A percentile compares a stretch with the other conserved stretches of the same genome.
Evolutionary conservation across 1,140 invertebrate genomes (phyloP).

Genomic region (Trypoxylus dichotomus): DNA sequence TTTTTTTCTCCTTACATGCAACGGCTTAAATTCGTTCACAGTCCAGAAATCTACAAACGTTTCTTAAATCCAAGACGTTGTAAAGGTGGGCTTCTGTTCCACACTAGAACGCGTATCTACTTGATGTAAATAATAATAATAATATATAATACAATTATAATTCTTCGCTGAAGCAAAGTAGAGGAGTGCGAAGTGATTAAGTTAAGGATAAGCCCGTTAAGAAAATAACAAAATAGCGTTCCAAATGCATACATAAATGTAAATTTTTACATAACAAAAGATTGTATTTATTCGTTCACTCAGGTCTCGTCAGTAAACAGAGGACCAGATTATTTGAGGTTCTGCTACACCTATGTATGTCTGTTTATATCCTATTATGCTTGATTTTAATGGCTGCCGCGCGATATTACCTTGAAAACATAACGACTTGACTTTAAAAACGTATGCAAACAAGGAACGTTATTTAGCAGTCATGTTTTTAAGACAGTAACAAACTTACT

Average conservation of each 20-base stretch:
- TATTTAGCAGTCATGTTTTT: conserved; percentile 16
- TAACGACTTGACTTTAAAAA: conserved; percentile 18
- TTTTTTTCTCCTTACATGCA: no score
- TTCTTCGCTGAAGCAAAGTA: no score
- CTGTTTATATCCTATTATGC: background rate
- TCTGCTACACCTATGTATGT: background rate
- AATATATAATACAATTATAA: no score
- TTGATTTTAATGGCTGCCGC: background rate
- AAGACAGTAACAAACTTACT: background rate
- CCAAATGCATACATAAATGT: background rate
- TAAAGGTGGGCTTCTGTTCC: no score
- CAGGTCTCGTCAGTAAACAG: background rate
- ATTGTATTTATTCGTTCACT: background rate
- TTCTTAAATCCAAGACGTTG: no score
- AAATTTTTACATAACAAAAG: conserved; percentile 8
- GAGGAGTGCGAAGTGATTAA: background rate
- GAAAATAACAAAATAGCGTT: background rate
- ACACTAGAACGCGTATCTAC: no score
- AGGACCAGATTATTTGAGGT: background rate
- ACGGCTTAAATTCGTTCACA: no score
- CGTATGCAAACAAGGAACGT: background rate
- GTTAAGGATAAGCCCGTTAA: background rate
- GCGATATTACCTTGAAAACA: conserved; percentile 15
- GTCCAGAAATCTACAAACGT: no score
- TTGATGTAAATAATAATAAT: no score